These are phyloP conservation scores for Hirundo rustica DNA, from an alignment of 2,797 vertebrate genomes.

Conservation along the genomic window DNA sequence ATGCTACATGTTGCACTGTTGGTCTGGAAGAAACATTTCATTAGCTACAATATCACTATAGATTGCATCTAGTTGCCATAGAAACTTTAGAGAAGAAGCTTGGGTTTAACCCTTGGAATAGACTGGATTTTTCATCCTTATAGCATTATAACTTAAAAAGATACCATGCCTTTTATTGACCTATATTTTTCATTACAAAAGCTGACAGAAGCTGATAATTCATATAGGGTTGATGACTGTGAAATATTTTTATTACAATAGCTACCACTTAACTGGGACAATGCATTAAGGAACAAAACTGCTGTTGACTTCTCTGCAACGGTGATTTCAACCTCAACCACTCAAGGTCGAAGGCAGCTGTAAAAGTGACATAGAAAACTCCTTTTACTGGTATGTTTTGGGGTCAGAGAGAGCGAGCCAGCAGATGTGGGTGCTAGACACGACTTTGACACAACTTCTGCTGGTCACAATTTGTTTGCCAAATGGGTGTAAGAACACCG, in stretches of 20 bases:
- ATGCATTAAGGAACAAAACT: neutral
- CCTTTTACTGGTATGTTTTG: neutral
- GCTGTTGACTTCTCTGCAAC: constrained; percentile 18
- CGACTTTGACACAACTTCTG: neutral
- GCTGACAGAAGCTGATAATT: constrained; percentile 45
- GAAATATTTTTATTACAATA: constrained; percentile 36
- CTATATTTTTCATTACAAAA: constrained; percentile 44
- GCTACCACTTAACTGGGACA: constrained; percentile 18
- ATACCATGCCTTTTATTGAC: constrained; percentile 25
- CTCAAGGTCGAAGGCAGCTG: neutral
- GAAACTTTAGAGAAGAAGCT: constrained; percentile 77
- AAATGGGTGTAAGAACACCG: neutral
- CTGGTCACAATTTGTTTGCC: neutral
- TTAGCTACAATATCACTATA: constrained; percentile 76
- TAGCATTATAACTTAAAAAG: constrained; percentile 30
- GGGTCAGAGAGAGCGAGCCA: neutral
- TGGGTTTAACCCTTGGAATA: constrained; percentile 77
- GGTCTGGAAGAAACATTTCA: constrained; percentile 79
- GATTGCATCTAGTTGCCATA: constrained; percentile 83
- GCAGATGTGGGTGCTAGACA: neutral
- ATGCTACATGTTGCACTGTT: constrained; percentile 66
- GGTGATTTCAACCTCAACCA: neutral
- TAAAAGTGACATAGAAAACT: neutral
- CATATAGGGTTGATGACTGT: neutral
- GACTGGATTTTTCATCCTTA: constrained; percentile 55